These are phyloP conservation scores for Bombylius major DNA, from an alignment of 2,888 invertebrate genomes.

Conservation along the genomic window DNA sequence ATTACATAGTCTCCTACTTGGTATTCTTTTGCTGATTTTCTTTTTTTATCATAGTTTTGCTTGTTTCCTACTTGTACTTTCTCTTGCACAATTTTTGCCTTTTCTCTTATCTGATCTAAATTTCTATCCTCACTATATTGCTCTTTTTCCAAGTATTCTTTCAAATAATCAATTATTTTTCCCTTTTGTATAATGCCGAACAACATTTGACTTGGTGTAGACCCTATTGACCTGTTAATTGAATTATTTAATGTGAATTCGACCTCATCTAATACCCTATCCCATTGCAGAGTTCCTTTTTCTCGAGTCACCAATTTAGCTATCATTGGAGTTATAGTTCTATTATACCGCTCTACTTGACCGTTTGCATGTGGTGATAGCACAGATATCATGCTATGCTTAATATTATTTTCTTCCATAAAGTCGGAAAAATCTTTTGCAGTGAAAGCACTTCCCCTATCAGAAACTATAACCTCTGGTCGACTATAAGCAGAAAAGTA, in stretches of 20 bases:
- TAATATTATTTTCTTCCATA: constrained; percentile 9
- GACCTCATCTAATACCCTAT: constrained; percentile 8
- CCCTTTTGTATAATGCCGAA: constrained; percentile 19
- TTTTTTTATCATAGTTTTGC: not conserved
- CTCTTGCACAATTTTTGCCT: too few species aligned
- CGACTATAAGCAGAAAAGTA: not conserved
- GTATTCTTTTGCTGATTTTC: not conserved
- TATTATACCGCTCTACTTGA: constrained; percentile 17
- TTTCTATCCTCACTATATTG: not conserved
- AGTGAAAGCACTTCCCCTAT: not conserved
- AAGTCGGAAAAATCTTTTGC: constrained; percentile 12
- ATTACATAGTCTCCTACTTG: not conserved
- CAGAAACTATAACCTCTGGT: not conserved
- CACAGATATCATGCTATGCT: constrained; percentile 12
- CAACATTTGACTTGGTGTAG: constrained; percentile 19
- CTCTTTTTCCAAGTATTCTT: too few species aligned
- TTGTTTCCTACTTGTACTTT: not conserved
- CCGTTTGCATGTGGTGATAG: constrained; percentile 17
- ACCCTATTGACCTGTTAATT: constrained; percentile 14
- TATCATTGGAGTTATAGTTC: constrained; percentile 14
- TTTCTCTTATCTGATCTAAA: not conserved
- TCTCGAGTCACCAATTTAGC: constrained; percentile 6
- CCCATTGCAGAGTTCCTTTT: not conserved
- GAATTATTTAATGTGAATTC: constrained; percentile 21
- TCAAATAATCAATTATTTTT: too few species aligned